Conservation (phyloP, 2,888 invertebrate species). For the Parnassius orleans region DNA sequence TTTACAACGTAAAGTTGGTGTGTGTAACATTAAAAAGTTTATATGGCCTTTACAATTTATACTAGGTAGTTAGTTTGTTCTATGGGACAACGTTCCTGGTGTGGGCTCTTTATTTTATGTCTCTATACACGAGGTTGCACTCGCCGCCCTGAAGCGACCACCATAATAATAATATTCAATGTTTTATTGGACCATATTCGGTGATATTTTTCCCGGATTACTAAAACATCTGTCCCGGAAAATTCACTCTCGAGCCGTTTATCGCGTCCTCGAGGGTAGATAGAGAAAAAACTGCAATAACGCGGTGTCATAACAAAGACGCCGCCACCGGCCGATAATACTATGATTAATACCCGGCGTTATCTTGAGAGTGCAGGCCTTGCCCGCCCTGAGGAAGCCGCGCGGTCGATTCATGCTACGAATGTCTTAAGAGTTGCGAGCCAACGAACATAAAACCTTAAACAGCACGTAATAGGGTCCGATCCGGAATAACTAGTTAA, state of each 20-base stretch:
- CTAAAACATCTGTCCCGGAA: constrained; percentile 80
- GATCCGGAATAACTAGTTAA: constrained; percentile 27
- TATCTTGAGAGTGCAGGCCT: constrained; percentile 78
- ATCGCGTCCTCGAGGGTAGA: constrained; percentile 71
- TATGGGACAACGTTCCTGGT: neutral
- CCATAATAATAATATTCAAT: constrained; percentile 61
- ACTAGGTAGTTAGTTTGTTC: neutral
- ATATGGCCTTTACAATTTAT: no score
- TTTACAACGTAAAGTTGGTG: no score
- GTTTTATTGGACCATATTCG: constrained; percentile 56
- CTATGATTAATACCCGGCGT: constrained; percentile 79
- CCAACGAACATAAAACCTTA: constrained; percentile 30
- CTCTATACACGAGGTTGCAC: constrained; percentile 28
- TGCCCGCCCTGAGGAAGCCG: constrained; percentile 54
- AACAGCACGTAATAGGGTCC: constrained; percentile 28
- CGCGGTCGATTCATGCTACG: constrained; percentile 31
- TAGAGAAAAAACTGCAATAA: constrained; percentile 79
- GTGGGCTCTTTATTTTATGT: constrained; percentile 37
- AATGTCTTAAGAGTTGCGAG: constrained; percentile 34
- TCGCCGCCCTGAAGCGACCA: constrained; percentile 28
- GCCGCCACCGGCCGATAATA: constrained; percentile 75
- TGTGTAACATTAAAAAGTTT: no score
- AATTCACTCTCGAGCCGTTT: constrained; percentile 74
- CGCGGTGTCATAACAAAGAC: constrained; percentile 79
- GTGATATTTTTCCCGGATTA: constrained; percentile 51